Conservation (phyloP, 1,140 invertebrate genomes). For the Charaxes varanes region DNA sequence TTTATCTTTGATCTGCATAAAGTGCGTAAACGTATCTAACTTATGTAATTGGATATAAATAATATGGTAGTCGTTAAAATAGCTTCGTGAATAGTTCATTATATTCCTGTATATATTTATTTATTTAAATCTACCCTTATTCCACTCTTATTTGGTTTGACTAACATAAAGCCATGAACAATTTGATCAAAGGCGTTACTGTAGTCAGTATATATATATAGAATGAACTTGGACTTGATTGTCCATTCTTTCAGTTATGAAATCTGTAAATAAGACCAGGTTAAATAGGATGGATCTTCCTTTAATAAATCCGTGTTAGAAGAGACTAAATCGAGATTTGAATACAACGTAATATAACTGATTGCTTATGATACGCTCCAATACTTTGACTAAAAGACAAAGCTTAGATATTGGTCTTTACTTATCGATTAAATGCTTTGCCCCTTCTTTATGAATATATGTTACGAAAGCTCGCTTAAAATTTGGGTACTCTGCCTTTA, state of each 20-base stretch:
- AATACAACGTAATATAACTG: constrained; percentile 16
- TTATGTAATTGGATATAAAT: too few relatives aligned
- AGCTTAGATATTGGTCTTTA: constrained; percentile 25
- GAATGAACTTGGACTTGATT: constrained; percentile 3
- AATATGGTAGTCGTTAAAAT: too few relatives aligned
- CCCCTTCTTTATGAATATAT: constrained; percentile 22
- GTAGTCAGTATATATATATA: constrained; percentile 7
- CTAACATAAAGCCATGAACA: not conserved
- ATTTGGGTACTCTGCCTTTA: constrained; percentile 20
- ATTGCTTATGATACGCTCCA: constrained; percentile 20
- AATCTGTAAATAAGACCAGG: constrained; percentile 6
- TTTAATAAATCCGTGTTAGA: constrained; percentile 23
- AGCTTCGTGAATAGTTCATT: too few relatives aligned
- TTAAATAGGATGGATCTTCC: constrained; percentile 13
- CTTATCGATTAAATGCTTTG: constrained; percentile 15
- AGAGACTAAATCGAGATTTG: constrained; percentile 2
- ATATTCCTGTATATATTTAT: too few relatives aligned
- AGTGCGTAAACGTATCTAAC: too few relatives aligned
- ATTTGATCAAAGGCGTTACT: constrained; percentile 14
- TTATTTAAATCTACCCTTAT: constrained; percentile 17
- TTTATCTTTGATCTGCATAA: too few relatives aligned
- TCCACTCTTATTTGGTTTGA: not conserved
- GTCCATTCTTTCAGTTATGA: constrained; percentile 8
- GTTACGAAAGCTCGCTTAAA: constrained; percentile 28
- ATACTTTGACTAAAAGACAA: constrained; percentile 25